Conservation (phyloP, 2,113 vertebrate species). For the Sardina pilchardus region DNA sequence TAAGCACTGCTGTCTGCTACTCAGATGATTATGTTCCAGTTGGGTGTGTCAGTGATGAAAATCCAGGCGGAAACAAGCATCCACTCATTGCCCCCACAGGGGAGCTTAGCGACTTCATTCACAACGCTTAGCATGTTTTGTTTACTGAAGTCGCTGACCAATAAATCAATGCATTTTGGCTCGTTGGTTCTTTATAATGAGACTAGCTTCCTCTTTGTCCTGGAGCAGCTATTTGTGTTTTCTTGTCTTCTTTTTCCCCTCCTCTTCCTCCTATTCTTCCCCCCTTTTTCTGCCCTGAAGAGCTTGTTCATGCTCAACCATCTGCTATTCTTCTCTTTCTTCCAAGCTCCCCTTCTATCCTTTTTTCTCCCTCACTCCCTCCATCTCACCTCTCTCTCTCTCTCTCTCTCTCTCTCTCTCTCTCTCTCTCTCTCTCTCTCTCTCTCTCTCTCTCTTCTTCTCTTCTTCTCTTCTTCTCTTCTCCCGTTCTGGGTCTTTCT, state of each 20-base stretch:
- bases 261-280: constrained; percentile 53
- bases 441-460: neutral
- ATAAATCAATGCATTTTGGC: constrained; percentile 57
- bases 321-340: constrained; percentile 52
- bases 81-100: constrained; percentile 6
- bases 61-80: neutral
- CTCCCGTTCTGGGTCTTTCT: neutral
- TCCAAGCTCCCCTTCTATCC: constrained; percentile 30
- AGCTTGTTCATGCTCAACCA: constrained; percentile 51
- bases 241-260: constrained; percentile 4
- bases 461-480: neutral
- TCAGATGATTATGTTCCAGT: neutral
- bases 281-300: constrained; percentile 45
- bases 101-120: constrained; percentile 35
- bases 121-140: constrained; percentile 55
- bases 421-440: neutral
- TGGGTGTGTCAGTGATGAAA: neutral
- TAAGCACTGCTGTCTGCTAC: neutral
- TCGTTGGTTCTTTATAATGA: constrained; percentile 58
- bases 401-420: neutral
- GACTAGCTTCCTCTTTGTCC: constrained; percentile 32
- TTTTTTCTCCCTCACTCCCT: neutral
- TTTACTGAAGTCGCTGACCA: constrained; percentile 29
- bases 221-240: neutral
- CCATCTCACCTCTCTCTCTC: neutral